phyloP scores from a whole-genome alignment of 1,140 invertebrate genomes.

The Temnothorax nylanderi region DNA sequence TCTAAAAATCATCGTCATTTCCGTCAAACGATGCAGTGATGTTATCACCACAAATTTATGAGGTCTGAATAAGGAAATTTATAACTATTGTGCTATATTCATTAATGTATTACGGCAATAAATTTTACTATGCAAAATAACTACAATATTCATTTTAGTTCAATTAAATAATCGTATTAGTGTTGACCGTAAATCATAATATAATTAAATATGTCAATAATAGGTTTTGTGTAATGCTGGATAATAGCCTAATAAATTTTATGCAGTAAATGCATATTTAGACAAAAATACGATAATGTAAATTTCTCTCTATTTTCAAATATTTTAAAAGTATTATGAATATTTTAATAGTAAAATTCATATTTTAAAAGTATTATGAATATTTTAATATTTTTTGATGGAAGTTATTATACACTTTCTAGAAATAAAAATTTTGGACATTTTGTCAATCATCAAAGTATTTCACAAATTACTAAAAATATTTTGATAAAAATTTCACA shows the following conservation, averaged over 20 bases:
- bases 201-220: slow-evolving; percentile 14
- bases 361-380: neutral
- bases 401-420: slow-evolving; percentile 34
- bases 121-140: slow-evolving; percentile 12
- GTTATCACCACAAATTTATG: slow-evolving; percentile 41
- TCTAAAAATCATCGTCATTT: slow-evolving; percentile 32
- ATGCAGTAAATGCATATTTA: neutral
- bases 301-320: slow-evolving; percentile 9
- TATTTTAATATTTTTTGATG: slow-evolving; percentile 33
- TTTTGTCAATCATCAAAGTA: slow-evolving; percentile 1
- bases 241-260: slow-evolving; percentile 9
- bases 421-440: slow-evolving; percentile 32
- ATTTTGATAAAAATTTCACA: slow-evolving; percentile 7
- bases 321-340: neutral
- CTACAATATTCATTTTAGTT: slow-evolving; percentile 28
- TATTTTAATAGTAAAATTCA: slow-evolving; percentile 4
- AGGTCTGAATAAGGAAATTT: slow-evolving; percentile 32
- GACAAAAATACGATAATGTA: neutral
- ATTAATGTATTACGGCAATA: neutral
- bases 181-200: slow-evolving; percentile 13
- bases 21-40: neutral
- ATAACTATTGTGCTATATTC: slow-evolving; percentile 20
- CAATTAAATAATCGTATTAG: slow-evolving; percentile 25
- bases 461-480: neutral
- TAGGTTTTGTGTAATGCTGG: neutral